Evolutionary conservation across 2,113 vertebrate species (phyloP).

Genomic region (Fulmarus glacialis): DNA sequence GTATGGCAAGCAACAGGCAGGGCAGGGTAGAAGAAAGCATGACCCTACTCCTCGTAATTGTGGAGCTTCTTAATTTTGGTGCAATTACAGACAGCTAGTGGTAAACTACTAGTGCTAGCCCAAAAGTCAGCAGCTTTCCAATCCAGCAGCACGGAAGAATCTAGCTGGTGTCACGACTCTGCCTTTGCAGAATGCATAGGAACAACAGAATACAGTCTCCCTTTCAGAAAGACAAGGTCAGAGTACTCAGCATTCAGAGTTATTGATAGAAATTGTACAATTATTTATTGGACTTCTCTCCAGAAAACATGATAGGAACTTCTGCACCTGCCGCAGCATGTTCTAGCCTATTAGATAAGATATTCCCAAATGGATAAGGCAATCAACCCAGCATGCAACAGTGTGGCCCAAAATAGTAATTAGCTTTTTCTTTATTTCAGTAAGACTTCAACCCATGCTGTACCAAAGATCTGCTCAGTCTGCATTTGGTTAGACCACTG

Average conservation of each 20-base stretch:
- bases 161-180: background rate
- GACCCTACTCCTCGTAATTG: background rate
- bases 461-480: background rate
- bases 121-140: background rate
- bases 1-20: background rate
- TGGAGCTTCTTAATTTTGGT: background rate
- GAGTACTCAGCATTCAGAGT: background rate
- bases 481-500: background rate
- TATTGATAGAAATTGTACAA: background rate
- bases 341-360: background rate
- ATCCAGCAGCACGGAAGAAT: background rate
- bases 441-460: background rate
- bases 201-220: background rate
- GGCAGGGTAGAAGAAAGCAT: background rate
- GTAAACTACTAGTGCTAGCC: background rate
- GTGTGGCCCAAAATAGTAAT: background rate
- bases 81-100: background rate
- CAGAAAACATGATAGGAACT: background rate
- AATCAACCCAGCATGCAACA: background rate
- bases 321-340: accelerated
- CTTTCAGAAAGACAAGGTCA: background rate
- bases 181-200: background rate
- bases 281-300: background rate
- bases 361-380: background rate
- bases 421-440: background rate